Evolutionary conservation across 1,140 invertebrate species (phyloP), one percentile per base, ranked within the genome.

Genomic region (Heliconius hewitsoni): DNA sequence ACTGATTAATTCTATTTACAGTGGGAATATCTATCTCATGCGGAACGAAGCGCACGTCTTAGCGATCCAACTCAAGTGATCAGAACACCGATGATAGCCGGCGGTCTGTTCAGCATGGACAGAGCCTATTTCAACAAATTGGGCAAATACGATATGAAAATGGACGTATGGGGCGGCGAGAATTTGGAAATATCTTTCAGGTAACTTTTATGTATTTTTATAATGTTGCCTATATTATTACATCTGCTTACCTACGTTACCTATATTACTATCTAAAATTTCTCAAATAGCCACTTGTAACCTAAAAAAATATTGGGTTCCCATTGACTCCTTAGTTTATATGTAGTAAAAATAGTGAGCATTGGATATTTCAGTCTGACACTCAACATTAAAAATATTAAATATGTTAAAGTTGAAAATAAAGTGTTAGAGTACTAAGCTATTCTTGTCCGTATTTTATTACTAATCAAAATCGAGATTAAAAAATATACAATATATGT

Each of bases 101-200:
- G 99, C 0, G 98, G 99, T 1, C 95, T 99, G 11, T 99, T 99
- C 94, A 97, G 98, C 75, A 99, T 99, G 91, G 96, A 98, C 89
- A 97, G 97, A 86, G 95, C 96, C 6, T 99, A 98, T 94, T 99
- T 99, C 95, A 97, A 98, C 84, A 97, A 98, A 88, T 95, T 99
- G 13, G 99, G 99, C 71, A 98, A 98, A 88, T 99, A 99, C 94
- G 99, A 99, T 90, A 98, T 98, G 95, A 97, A 98, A 88, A 99
- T 99, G 98, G 98, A 99, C 90, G 98, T 99, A 11, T 99, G 99
- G 99, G 96, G 95, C 19, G 95, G 95, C 16, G 95, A 95, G 90
- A 96, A 95, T 82, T 83, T 96, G 30, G 95, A 96, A 82, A 96
- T 96, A 73, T 96, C 95, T 0, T 96, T 96, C 84, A 94, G 94